A percentile compares a stretch with the other conserved stretches of the same genome.
phyloP scores from a whole-genome alignment of 2,113 vertebrate species.

The Paraplagusia blochii region DNA sequence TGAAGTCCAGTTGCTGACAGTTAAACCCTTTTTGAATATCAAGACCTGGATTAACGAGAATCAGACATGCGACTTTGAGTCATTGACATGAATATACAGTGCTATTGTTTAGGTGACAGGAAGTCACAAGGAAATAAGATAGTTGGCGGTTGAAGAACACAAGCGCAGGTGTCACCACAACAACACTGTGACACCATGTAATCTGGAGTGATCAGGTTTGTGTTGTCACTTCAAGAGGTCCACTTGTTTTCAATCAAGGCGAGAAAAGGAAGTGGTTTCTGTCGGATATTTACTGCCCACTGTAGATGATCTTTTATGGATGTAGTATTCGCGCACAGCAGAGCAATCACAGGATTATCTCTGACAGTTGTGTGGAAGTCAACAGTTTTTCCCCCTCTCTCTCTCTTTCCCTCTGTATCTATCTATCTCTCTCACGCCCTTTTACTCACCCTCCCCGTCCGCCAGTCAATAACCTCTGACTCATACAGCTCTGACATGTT shows the following conservation, averaged over 20 bases:
- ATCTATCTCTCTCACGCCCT: neutral
- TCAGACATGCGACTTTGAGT: too few relatives aligned
- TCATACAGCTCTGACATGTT: slow-evolving; percentile 5
- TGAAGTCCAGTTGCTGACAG: too few relatives aligned
- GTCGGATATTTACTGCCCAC: neutral
- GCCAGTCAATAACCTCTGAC: slow-evolving; percentile 21
- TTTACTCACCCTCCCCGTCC: neutral
- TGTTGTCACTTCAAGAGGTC: neutral
- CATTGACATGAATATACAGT: neutral
- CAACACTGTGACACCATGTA: neutral
- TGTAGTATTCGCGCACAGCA: neutral
- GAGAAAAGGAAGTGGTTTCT: neutral
- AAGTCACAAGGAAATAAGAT: slow-evolving; percentile 26
- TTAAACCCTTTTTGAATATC: too few relatives aligned
- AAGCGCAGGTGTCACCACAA: slow-evolving; percentile 47
- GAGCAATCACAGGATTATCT: neutral
- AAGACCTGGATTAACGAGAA: too few relatives aligned
- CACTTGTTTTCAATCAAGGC: neutral
- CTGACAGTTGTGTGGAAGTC: slow-evolving; percentile 3
- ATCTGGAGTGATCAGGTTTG: neutral
- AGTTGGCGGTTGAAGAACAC: slow-evolving; percentile 24
- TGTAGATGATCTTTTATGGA: neutral
- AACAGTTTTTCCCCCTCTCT: neutral
- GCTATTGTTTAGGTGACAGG: slow-evolving; percentile 38
- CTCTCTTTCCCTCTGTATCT: neutral